phyloP scores from a whole-genome alignment of 2,888 invertebrate genomes.

The Drosophila differens region DNA sequence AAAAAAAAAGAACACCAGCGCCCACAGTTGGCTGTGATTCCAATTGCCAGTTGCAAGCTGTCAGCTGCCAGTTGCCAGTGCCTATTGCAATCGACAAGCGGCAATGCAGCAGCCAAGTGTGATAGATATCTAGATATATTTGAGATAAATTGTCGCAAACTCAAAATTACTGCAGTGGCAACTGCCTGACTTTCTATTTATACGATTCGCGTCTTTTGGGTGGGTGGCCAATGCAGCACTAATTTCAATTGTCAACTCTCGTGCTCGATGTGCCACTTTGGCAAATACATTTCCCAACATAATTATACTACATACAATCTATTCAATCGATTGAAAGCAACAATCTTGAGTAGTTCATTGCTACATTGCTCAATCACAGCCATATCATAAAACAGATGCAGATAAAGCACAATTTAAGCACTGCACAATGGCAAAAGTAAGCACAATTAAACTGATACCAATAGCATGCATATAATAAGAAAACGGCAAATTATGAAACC shows the following conservation, averaged over 20 bases:
- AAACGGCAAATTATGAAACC: constrained; percentile 35
- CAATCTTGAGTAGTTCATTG: not conserved
- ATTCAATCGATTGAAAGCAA: not conserved
- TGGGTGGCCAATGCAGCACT: constrained; percentile 36
- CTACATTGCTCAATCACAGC: constrained; percentile 15
- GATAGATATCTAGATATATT: constrained; percentile 29
- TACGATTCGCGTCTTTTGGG: constrained; percentile 40
- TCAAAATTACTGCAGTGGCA: constrained; percentile 35
- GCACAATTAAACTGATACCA: constrained; percentile 31
- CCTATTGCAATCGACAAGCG: constrained; percentile 14
- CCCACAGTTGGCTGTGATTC: constrained; percentile 28
- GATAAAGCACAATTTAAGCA: constrained; percentile 12
- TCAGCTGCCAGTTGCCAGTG: constrained; percentile 7
- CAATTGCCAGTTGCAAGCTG: constrained; percentile 13
- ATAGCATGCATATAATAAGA: constrained; percentile 51
- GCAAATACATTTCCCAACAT: not conserved
- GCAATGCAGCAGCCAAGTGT: constrained; percentile 21
- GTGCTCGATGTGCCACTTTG: constrained; percentile 23
- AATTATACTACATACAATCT: not conserved
- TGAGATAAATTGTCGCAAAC: constrained; percentile 28
- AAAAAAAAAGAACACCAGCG: not conserved
- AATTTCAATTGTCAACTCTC: constrained; percentile 37
- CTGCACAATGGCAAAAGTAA: constrained; percentile 17
- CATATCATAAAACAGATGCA: constrained; percentile 3
- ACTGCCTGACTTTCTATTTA: constrained; percentile 42